These are phyloP conservation scores for Furcifer pardalis DNA, from an alignment of 2,797 vertebrate species.

Conservation along the genomic window DNA sequence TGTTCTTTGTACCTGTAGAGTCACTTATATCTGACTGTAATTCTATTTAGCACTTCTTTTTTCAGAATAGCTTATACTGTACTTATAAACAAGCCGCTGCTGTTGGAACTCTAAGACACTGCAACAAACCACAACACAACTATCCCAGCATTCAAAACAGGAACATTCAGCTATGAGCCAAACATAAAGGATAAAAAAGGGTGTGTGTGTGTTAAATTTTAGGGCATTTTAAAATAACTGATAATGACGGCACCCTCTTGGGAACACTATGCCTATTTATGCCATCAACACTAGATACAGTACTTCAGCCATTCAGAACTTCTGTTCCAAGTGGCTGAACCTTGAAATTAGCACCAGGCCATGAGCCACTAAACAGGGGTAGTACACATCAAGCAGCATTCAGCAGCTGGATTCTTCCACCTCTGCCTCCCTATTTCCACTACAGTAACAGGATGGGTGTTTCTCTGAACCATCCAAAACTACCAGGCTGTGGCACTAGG, in stretches of 20 bases:
- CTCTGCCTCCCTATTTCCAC: neutral
- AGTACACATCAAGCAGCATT: neutral
- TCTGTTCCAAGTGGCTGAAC: neutral
- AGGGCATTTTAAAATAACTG: neutral
- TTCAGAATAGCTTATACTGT: neutral
- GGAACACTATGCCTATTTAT: neutral
- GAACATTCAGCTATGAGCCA: neutral
- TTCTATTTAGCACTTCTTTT: neutral
- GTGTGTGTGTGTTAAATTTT: neutral
- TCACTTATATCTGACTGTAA: neutral
- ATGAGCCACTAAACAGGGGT: neutral
- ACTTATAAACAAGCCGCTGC: neutral
- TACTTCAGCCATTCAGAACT: neutral
- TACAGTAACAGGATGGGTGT: neutral
- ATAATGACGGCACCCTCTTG: neutral
- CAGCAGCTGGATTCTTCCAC: neutral
- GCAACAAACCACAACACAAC: neutral
- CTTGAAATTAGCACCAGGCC: neutral
- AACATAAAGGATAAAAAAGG: neutral
- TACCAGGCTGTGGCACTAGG: neutral
- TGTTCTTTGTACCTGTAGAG: neutral
- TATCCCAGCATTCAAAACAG: constrained; percentile 20
- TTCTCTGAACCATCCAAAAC: neutral
- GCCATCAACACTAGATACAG: neutral
- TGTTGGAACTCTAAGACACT: neutral